Conservation (phyloP, 2,888 invertebrate genomes). For the Lamellibrachia columna region DNA sequence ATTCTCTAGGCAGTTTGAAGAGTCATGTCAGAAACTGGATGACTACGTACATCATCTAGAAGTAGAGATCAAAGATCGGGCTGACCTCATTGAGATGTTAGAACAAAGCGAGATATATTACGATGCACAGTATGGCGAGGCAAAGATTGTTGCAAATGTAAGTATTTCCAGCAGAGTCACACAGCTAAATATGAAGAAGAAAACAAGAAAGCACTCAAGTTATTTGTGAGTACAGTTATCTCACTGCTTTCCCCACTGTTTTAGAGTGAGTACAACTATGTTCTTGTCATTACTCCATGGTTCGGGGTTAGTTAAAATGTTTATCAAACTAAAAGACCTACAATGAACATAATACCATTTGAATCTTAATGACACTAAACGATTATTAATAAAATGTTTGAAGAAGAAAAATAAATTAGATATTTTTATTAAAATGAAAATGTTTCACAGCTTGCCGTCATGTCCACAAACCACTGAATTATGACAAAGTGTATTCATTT, state of each 20-base stretch:
- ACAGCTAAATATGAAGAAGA: conserved; percentile 66
- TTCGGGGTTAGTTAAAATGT: no score
- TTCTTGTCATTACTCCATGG: no score
- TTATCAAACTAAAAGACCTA: no score
- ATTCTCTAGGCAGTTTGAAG: conserved; percentile 86
- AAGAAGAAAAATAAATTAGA: no score
- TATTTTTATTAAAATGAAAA: no score
- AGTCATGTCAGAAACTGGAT: conserved; percentile 81
- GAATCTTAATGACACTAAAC: no score
- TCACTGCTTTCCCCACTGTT: not conserved
- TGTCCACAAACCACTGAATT: no score
- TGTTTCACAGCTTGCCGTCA: no score
- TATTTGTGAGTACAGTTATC: not conserved
- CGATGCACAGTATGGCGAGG: conserved; percentile 89
- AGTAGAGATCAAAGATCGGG: conserved; percentile 83
- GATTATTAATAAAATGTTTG: no score
- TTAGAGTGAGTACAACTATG: no score
- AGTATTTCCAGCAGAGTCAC: conserved; percentile 1
- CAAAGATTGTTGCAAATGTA: conserved; percentile 94
- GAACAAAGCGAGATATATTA: conserved; percentile 83
- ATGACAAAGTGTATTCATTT: no score
- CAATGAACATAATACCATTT: no score
- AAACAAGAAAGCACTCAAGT: not conserved
- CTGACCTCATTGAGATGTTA: conserved; percentile 79
- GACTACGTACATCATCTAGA: conserved; percentile 80